Evolutionary conservation across 2,888 invertebrate genomes (phyloP).

Genomic region (Callimorpha dominula): DNA sequence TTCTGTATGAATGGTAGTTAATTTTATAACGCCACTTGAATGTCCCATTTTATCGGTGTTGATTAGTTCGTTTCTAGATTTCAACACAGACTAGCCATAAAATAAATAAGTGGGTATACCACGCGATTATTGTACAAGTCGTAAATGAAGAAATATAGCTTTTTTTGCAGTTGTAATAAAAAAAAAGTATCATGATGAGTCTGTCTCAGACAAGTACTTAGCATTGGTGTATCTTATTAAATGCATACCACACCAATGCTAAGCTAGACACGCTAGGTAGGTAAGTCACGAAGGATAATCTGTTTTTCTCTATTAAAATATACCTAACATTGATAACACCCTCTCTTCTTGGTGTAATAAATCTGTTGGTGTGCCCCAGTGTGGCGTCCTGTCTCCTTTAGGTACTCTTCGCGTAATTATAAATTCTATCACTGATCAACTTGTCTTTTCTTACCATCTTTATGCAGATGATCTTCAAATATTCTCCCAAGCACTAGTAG

Average conservation of each 20-base stretch:
- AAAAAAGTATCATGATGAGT: not conserved
- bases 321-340: no score
- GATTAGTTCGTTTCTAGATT: not conserved
- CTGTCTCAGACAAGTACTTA: not conserved
- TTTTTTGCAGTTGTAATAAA: not conserved
- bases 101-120: not conserved
- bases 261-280: not conserved
- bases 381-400: no score
- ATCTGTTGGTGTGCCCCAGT: no score
- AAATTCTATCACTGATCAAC: no score
- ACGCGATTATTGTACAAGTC: not conserved
- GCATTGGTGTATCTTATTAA: not conserved
- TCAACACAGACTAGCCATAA: not conserved
- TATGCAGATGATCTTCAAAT: no score
- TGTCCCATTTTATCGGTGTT: not conserved
- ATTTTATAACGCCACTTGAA: not conserved
- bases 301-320: not conserved
- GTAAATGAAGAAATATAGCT: not conserved
- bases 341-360: no score
- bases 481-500: no score
- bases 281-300: not conserved
- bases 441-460: no score
- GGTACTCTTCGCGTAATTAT: no score
- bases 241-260: not conserved
- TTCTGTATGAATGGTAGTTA: not conserved